Evolutionary conservation across 2,113 vertebrate genomes (phyloP).

Genomic region (Hemichromis elongatus): DNA sequence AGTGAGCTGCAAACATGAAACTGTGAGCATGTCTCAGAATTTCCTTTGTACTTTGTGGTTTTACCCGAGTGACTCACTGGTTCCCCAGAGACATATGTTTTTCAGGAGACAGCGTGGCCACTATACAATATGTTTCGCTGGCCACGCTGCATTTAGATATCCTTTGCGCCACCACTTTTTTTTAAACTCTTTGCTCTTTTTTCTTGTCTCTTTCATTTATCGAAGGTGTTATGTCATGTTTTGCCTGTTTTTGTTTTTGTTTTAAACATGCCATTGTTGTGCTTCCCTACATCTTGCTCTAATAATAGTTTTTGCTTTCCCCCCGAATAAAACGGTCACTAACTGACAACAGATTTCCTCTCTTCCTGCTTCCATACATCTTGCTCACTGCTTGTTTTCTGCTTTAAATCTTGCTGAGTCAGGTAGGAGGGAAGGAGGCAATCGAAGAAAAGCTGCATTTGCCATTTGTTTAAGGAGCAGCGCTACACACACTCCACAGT

Average conservation of each 20-base stretch:
- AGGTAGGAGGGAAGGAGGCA: not conserved
- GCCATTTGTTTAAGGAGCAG: not conserved
- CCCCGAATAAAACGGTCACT: constrained; percentile 6
- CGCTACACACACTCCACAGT: not conserved
- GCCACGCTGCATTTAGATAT: not conserved
- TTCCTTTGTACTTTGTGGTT: constrained; percentile 1
- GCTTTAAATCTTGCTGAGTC: constrained; percentile 15
- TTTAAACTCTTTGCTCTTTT: not conserved
- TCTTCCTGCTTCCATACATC: not conserved
- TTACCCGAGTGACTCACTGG: constrained; percentile 3
- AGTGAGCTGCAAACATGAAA: not conserved
- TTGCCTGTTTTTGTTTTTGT: constrained; percentile 19
- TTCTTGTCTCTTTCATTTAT: not conserved
- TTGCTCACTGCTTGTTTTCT: constrained; percentile 21
- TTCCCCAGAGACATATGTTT: constrained; percentile 2
- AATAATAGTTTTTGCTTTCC: constrained; percentile 34
- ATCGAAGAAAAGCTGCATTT: not conserved
- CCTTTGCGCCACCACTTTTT: not conserved
- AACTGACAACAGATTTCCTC: constrained; percentile 51
- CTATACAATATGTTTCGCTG: not conserved
- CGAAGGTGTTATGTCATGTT: not conserved
- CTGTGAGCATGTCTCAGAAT: not conserved
- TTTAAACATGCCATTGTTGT: not conserved
- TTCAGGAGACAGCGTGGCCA: not conserved
- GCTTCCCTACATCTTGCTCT: not conserved